Evolutionary conservation across 2,113 vertebrate genomes (phyloP).

Genomic region (Solea senegalensis): DNA sequence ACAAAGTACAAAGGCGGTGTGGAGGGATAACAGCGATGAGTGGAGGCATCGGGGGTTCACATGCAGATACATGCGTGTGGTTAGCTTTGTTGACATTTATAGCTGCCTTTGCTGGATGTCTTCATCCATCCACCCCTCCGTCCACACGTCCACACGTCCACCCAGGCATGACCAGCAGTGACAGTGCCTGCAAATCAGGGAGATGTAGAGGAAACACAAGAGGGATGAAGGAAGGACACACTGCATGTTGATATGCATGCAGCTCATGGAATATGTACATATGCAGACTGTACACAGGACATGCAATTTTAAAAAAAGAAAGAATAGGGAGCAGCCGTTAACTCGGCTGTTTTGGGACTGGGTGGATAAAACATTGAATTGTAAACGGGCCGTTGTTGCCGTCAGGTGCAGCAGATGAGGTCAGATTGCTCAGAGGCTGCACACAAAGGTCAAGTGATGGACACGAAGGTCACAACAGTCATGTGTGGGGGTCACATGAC

Average conservation of each 20-base stretch:
- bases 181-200: constrained; percentile 32
- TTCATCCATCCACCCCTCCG: not conserved
- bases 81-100: constrained; percentile 58
- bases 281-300: not conserved
- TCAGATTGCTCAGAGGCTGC: constrained; percentile 45
- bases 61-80: constrained; percentile 29
- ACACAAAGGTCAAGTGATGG: constrained; percentile 51
- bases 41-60: constrained; percentile 32
- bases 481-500: constrained; percentile 27
- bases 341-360: constrained; percentile 29
- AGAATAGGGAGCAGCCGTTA: constrained; percentile 48
- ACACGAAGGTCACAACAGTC: constrained; percentile 40
- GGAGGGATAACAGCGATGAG: constrained; percentile 26
- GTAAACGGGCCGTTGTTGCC: constrained; percentile 7
- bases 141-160: constrained; percentile 12
- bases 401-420: constrained; percentile 43
- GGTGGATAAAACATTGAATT: constrained; percentile 32
- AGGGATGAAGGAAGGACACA: constrained; percentile 42
- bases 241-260: constrained; percentile 26
- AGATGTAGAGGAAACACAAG: not conserved
- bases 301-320: not conserved
- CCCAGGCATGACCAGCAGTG: constrained; percentile 30
- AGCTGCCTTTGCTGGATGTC: constrained; percentile 38
- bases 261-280: not conserved
- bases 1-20: not conserved